phyloP scores from a whole-genome alignment of 2,888 invertebrate genomes.

The Ganaspis brasiliensis region DNA sequence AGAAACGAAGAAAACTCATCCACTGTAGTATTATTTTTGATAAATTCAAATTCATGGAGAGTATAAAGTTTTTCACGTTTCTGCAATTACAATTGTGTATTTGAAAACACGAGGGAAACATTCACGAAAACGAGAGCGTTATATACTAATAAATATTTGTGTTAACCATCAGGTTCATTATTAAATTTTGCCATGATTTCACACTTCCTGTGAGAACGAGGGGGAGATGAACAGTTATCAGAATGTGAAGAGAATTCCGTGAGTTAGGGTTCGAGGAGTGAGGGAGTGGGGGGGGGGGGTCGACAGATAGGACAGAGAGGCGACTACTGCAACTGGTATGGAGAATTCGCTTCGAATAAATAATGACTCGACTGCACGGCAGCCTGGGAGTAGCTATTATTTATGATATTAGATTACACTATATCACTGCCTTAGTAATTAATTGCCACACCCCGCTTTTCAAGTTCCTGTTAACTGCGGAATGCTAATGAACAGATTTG shows the following conservation, averaged over 20 bases:
- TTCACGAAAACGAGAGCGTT: slow-evolving; percentile 15
- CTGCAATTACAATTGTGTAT: slow-evolving; percentile 42
- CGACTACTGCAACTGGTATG: slow-evolving; percentile 20
- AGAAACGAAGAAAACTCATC: too few relatives aligned
- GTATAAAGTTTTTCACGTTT: slow-evolving; percentile 33
- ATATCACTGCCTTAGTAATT: slow-evolving; percentile 71
- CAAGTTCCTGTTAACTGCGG: slow-evolving; percentile 66
- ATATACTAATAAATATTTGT: slow-evolving; percentile 16
- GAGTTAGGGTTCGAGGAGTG: too few relatives aligned
- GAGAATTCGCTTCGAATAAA: slow-evolving; percentile 66
- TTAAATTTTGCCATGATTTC: slow-evolving; percentile 34
- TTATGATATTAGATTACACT: slow-evolving; percentile 71
- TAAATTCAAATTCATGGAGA: slow-evolving; percentile 8
- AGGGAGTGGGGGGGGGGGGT: slow-evolving; percentile 38
- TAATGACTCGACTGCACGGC: slow-evolving; percentile 62
- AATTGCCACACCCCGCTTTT: slow-evolving; percentile 66
- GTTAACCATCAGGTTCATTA: slow-evolving; percentile 23
- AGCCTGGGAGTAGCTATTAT: slow-evolving; percentile 64
- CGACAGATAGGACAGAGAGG: slow-evolving; percentile 27
- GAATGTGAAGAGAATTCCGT: not conserved
- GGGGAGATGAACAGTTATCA: slow-evolving; percentile 23
- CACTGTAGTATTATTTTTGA: too few relatives aligned
- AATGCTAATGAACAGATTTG: slow-evolving; percentile 70
- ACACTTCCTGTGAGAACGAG: not conserved
- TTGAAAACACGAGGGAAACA: slow-evolving; percentile 28